These are phyloP conservation scores for Falco rusticolus DNA, from an alignment of 2,797 vertebrate species.

Conservation along the genomic window DNA sequence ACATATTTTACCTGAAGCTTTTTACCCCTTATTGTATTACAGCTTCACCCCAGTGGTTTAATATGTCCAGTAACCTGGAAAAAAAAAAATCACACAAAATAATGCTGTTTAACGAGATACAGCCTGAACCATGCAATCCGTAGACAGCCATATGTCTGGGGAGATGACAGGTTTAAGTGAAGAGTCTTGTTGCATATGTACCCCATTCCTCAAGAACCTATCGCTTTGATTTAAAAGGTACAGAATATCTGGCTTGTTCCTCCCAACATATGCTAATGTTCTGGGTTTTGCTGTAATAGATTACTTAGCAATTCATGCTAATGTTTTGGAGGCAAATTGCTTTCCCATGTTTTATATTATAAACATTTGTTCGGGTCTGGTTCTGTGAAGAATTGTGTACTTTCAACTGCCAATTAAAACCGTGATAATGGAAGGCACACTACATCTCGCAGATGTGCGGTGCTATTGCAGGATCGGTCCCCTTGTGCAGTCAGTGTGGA, in stretches of 20 bases:
- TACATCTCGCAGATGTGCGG: background rate
- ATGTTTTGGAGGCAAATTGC: constrained; percentile 35
- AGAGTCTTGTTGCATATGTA: constrained; percentile 24
- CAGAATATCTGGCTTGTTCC: background rate
- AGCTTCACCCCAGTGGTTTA: background rate
- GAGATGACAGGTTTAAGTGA: constrained; percentile 45
- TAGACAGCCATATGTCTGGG: background rate
- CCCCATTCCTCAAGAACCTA: background rate
- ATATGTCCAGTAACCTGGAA: constrained; percentile 39
- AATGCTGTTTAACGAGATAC: constrained; percentile 21
- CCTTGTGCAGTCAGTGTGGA: background rate
- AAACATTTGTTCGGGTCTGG: constrained; percentile 36
- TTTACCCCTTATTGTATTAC: constrained; percentile 41
- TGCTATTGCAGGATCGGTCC: background rate
- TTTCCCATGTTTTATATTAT: constrained; percentile 46
- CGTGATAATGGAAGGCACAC: background rate
- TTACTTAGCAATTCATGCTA: constrained; percentile 20
- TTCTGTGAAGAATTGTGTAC: background rate
- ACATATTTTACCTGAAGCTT: constrained; percentile 7
- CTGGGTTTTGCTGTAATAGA: background rate
- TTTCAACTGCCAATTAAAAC: constrained; percentile 23
- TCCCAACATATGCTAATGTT: background rate
- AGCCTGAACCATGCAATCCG: background rate
- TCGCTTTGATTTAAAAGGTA: background rate
- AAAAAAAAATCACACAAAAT: background rate